These are phyloP conservation scores for Toxotes jaculatrix DNA, from an alignment of 2,113 vertebrate species.

Conservation along the genomic window DNA sequence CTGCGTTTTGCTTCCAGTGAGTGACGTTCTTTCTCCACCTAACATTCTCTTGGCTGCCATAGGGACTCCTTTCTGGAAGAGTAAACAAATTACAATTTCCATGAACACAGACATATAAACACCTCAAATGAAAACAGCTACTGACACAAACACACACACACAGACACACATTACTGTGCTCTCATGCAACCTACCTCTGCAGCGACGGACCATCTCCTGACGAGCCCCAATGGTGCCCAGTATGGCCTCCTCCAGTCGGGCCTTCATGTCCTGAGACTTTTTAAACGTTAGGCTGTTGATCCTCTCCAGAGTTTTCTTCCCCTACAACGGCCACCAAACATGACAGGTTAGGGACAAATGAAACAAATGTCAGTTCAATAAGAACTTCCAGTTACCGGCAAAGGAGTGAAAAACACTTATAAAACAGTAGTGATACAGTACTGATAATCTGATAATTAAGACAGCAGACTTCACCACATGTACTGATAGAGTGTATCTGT, in stretches of 20 bases:
- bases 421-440: neutral
- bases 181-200: conserved; percentile 82
- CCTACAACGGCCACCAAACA: conserved; percentile 74
- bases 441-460: no score
- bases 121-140: conserved; percentile 5
- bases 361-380: neutral
- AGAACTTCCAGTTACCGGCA: neutral
- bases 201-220: conserved; percentile 94
- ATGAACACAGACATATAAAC: conserved; percentile 9
- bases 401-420: neutral
- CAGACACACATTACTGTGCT: neutral
- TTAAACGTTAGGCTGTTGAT: conserved; percentile 95
- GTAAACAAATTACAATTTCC: conserved; percentile 16
- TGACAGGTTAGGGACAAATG: neutral
- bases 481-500: neutral
- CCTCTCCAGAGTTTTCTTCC: conserved; percentile 89
- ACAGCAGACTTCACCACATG: neutral
- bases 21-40: conserved; percentile 93
- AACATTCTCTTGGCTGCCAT: conserved; percentile 91
- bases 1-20: conserved; percentile 91
- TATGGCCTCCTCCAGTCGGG: conserved; percentile 92
- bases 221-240: conserved; percentile 91
- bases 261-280: conserved; percentile 96
- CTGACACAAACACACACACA: neutral
- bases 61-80: conserved; percentile 89